Base-by-base conservation (phyloP, 2,888 invertebrate genomes). In the Drosophila quinaria region DNA sequence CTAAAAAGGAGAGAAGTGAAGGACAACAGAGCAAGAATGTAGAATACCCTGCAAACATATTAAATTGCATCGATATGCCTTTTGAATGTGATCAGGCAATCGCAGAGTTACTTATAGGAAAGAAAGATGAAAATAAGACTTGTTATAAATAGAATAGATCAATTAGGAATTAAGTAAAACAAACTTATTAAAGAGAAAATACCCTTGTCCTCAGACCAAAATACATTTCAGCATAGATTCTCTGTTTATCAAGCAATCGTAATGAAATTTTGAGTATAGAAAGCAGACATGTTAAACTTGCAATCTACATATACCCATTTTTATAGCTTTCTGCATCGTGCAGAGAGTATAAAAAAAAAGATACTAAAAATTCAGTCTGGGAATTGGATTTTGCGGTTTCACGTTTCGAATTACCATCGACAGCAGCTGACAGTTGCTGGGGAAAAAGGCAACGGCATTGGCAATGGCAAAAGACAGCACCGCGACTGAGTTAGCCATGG, bases 401-500 rank as follows among this genome's bases (percentile, higher is more conserved):
- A 83, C 86, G 86, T 87, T 87, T 87, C 89, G 84, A 90, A 87
- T 87, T 87, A 87, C 86, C 87, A 86, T 88, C 89, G 90, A 88
- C 90, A 80, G 87, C 74, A 74, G 82, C 72, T 72, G 89, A 79
- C 76, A 74, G 71, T 47, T 46, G 55, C 15, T 31, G 22, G 62
- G 46, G 39, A 22, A 42, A 25, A 39, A 13, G 51, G 52, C 42
- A n/a, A 47, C 31, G 29, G 47, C 5, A 25, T 1, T 25, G 51
- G 52, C 47, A n/a, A 42, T 31, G 29, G 47, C 22, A 52, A 44
- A 64, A 64, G 42, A 50, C 54, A 46, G 63, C 54, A 66, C 55
- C 84, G 64, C 82, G 70, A 44, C 72, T 54, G 56, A 69, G 83
- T 89, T 89, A 86, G 87, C 74, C 78, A 73, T 78, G 86, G 77